A percentile compares a stretch with the other conserved stretches of the same genome.
Evolutionary conservation across 2,888 invertebrate species (phyloP).

Genomic region (Myathropa florea): DNA sequence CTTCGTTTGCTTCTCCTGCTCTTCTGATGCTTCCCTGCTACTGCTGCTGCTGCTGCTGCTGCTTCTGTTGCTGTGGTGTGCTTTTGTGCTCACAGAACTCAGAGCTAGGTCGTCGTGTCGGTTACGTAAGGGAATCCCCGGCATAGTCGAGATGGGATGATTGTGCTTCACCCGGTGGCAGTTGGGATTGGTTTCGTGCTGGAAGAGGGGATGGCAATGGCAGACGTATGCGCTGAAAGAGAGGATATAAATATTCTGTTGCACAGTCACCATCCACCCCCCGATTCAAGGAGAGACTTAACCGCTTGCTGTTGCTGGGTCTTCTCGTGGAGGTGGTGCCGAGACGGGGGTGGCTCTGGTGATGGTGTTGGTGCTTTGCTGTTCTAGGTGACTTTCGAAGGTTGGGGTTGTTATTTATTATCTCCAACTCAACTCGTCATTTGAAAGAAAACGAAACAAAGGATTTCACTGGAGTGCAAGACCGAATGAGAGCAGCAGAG

Average conservation of each 20-base stretch:
- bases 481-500: background rate
- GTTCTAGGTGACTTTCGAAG: constrained; percentile 12
- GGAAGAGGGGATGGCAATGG: constrained; percentile 16
- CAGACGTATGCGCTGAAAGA: constrained; percentile 40
- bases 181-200: background rate
- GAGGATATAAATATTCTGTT: constrained; percentile 57
- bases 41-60: background rate
- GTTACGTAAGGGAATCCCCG: constrained; percentile 70
- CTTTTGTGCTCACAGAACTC: constrained; percentile 24
- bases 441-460: constrained; percentile 51
- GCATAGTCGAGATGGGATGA: constrained; percentile 61
- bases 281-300: background rate
- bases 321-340: background rate
- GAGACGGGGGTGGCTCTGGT: background rate
- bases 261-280: constrained; percentile 35
- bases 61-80: background rate
- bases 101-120: constrained; percentile 38
- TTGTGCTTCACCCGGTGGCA: constrained; percentile 44
- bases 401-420: constrained; percentile 51
- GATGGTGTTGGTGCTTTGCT: background rate
- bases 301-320: background rate
- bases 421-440: constrained; percentile 53
- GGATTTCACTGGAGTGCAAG: constrained; percentile 18
- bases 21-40: background rate
- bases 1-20: background rate